phyloP scores from a whole-genome alignment of 2,113 vertebrate genomes.

The Neodontobutis hainanensis region DNA sequence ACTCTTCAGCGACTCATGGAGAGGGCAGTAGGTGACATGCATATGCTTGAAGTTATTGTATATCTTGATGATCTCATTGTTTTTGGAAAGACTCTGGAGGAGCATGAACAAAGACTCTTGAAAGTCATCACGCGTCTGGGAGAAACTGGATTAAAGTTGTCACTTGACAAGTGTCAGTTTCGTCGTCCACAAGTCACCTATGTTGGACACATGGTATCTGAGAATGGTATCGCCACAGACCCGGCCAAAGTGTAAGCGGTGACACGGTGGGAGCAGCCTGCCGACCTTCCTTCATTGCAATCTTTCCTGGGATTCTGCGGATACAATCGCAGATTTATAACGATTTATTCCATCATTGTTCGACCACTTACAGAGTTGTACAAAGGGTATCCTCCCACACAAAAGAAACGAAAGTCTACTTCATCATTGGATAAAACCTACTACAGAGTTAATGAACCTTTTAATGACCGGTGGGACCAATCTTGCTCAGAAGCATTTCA shows the following conservation, averaged over 20 bases:
- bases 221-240: neutral
- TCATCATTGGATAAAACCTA: neutral
- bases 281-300: neutral
- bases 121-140: too few species aligned
- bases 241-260: neutral
- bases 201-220: too few species aligned
- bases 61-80: too few species aligned
- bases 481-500: neutral
- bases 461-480: neutral
- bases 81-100: too few species aligned
- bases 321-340: neutral
- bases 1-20: neutral
- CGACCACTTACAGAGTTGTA: neutral
- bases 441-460: neutral
- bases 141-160: too few species aligned
- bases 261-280: neutral
- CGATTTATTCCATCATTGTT: conserved; percentile 2
- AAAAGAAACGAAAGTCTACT: neutral
- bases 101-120: too few species aligned
- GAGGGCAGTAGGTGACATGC: too few species aligned
- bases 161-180: too few species aligned
- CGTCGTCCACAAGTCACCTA: too few species aligned
- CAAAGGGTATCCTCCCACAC: conserved; percentile 1
- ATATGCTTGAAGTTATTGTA: too few species aligned
- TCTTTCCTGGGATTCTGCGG: neutral